phyloP scores from a whole-genome alignment of 2,888 invertebrate species.

The Horisme vitalbata region DNA sequence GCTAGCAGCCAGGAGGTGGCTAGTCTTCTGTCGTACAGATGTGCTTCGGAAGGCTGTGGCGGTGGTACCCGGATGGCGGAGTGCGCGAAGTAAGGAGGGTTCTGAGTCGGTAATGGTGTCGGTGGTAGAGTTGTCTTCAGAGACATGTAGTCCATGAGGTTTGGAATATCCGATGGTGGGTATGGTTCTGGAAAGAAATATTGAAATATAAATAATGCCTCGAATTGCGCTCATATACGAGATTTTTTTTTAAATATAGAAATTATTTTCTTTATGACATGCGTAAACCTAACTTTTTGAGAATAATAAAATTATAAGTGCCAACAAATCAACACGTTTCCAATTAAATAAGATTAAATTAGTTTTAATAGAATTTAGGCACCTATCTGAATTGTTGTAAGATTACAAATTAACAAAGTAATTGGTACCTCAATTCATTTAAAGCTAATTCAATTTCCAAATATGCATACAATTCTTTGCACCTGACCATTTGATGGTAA shows the following conservation, averaged over 20 bases:
- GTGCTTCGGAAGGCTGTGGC: constrained; percentile 57
- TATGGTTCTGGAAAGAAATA: constrained; percentile 67
- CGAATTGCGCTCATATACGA: no score
- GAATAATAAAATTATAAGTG: no score
- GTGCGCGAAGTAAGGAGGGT: constrained; percentile 69
- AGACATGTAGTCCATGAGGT: constrained; percentile 75
- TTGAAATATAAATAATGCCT: background rate
- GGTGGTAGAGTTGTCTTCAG: constrained; percentile 62
- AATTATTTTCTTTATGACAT: no score
- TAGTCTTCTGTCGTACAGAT: constrained; percentile 74
- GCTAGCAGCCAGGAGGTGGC: constrained; percentile 82
- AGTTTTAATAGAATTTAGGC: no score
- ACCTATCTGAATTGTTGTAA: no score
- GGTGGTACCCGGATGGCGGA: constrained; percentile 69
- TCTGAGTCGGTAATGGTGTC: constrained; percentile 50
- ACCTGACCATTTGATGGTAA: background rate
- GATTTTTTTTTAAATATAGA: no score
- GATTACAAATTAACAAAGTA: no score
- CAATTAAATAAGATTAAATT: no score
- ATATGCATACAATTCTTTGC: background rate
- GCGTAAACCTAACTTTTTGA: no score
- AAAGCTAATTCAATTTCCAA: no score
- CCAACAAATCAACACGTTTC: no score
- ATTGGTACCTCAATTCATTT: no score
- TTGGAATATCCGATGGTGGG: constrained; percentile 63